phyloP scores from a whole-genome alignment of 2,888 invertebrate genomes.

The Acholoe squamosa region DNA sequence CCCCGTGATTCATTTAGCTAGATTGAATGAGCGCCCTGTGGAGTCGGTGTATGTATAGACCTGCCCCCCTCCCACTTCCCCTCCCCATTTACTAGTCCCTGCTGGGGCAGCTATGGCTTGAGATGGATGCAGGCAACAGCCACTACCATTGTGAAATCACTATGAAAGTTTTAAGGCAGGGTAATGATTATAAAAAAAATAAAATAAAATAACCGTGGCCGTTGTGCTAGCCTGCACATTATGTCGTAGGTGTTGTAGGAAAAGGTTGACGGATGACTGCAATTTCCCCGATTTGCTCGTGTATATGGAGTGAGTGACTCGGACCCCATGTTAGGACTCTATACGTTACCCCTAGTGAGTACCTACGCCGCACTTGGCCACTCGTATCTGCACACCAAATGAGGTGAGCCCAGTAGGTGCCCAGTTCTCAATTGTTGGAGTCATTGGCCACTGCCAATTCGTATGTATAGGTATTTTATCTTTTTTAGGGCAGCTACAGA shows the following conservation, averaged over 20 bases:
- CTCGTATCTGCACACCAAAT: too few species aligned
- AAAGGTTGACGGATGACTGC: neutral
- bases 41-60: too few species aligned
- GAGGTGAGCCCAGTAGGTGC: too few species aligned
- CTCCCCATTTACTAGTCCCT: too few species aligned
- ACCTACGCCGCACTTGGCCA: neutral
- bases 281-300: neutral
- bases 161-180: neutral
- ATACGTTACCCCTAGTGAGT: neutral
- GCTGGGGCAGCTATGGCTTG: too few species aligned
- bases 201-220: neutral
- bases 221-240: constrained; percentile 23
- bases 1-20: neutral
- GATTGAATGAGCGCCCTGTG: neutral
- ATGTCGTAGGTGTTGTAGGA: neutral
- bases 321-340: neutral
- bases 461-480: too few species aligned
- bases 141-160: neutral
- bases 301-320: neutral
- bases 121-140: neutral
- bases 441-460: too few species aligned
- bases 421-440: too few species aligned
- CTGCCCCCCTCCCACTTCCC: too few species aligned
- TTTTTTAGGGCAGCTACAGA: too few species aligned
- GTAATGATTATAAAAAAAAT: neutral